These are phyloP conservation scores for Cisticola juncidis DNA, from an alignment of 2,113 vertebrate species.

Conservation along the genomic window DNA sequence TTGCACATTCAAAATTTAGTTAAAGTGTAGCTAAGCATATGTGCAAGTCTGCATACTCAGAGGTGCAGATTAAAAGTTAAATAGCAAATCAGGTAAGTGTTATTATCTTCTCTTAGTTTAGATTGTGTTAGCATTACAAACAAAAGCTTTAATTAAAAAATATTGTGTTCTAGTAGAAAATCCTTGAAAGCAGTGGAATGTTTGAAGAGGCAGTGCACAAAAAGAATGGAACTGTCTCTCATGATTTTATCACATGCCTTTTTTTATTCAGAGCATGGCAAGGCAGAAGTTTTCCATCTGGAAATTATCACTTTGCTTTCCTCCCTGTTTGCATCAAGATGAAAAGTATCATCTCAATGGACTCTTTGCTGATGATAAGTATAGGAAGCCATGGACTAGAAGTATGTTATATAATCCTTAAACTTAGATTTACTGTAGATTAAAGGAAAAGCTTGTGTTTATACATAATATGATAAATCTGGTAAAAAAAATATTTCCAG, in stretches of 20 bases:
- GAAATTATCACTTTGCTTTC: conserved; percentile 71
- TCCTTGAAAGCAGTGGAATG: neutral
- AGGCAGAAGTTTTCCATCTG: conserved; percentile 67
- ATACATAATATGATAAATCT: neutral
- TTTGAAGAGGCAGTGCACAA: neutral
- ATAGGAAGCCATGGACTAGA: conserved; percentile 77
- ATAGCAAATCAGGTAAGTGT: neutral
- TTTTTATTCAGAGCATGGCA: conserved; percentile 64
- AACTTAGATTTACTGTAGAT: neutral
- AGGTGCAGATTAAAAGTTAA: neutral
- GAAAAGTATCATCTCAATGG: conserved; percentile 61
- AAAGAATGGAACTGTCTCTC: neutral
- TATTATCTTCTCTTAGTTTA: neutral
- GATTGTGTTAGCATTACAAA: neutral
- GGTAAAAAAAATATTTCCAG: neutral
- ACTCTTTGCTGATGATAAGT: conserved; percentile 65
- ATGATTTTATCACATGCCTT: neutral
- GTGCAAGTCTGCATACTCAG: neutral
- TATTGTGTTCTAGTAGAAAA: neutral
- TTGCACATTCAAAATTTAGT: neutral
- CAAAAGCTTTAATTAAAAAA: neutral
- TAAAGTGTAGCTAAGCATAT: neutral
- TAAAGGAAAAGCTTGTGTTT: neutral
- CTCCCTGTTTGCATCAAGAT: conserved; percentile 69
- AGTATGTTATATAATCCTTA: conserved; percentile 54